Percentiles rank a stretch among this genome's conserved stretches.
These are phyloP conservation scores for Plutomurus gul DNA, from an alignment of 1,140 invertebrate genomes.

Conservation along the genomic window DNA sequence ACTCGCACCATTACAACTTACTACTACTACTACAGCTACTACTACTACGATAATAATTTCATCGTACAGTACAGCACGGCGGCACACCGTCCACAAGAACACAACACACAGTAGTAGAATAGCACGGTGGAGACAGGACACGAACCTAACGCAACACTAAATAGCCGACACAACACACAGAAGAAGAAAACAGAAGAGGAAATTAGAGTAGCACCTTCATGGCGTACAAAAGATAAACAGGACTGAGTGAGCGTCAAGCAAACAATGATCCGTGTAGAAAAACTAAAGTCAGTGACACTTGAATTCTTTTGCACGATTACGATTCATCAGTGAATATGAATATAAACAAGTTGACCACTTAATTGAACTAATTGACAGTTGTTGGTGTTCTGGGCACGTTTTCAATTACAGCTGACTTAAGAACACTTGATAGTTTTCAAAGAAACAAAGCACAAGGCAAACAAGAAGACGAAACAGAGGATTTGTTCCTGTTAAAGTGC, in stretches of 20 bases:
- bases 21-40: no score
- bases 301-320: not conserved
- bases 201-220: slow-evolving; percentile 3
- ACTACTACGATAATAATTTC: no score
- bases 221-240: not conserved
- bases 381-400: not conserved
- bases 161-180: not conserved
- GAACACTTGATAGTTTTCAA: not conserved
- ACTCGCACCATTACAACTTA: no score
- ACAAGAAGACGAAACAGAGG: no score
- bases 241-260: not conserved
- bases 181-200: not conserved
- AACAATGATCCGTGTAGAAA: not conserved
- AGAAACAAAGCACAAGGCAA: no score
- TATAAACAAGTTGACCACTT: not conserved
- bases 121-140: not conserved
- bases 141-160: not conserved
- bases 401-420: not conserved
- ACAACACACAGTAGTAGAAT: not conserved
- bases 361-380: slow-evolving; percentile 24
- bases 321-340: not conserved
- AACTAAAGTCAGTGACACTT: slow-evolving; percentile 11
- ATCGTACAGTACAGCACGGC: no score
- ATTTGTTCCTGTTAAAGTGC: no score
- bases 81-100: not conserved